These are phyloP conservation scores for Catostylus mosaicus DNA, from an alignment of 30 jellyfish, hydroid and myxozoan species.

Conservation along the genomic window DNA sequence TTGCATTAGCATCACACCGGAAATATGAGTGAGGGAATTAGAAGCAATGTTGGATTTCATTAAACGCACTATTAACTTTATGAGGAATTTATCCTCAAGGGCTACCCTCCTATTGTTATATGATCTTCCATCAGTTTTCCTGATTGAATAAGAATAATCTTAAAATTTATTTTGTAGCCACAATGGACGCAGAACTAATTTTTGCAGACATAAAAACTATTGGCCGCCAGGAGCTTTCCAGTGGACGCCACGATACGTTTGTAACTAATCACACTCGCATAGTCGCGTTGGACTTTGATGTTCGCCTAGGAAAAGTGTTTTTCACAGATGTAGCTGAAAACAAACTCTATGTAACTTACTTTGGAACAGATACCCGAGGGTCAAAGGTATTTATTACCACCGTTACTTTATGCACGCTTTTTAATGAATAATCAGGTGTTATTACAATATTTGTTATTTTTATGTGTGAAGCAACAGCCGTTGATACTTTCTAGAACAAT, in stretches of 20 bases:
- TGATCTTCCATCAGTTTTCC: too few species aligned
- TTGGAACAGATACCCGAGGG: not conserved
- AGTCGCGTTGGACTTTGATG: constrained; percentile 91
- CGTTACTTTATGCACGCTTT: not conserved
- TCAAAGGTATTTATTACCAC: constrained; percentile 44
- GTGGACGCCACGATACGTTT: constrained; percentile 54
- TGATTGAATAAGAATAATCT: too few species aligned
- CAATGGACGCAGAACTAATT: constrained; percentile 66
- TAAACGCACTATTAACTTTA: too few species aligned
- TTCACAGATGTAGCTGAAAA: constrained; percentile 93
- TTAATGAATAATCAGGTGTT: not conserved
- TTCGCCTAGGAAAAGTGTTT: constrained; percentile 68
- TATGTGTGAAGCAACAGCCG: too few species aligned
- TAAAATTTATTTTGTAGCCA: constrained; percentile 63
- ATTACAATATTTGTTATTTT: too few species aligned
- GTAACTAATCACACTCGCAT: constrained; percentile 80
- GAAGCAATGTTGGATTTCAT: too few species aligned
- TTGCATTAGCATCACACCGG: too few species aligned
- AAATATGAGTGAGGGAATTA: too few species aligned
- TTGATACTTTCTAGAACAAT: too few species aligned
- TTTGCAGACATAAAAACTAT: constrained; percentile 74
- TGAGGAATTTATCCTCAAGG: too few species aligned
- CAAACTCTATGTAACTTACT: constrained; percentile 61
- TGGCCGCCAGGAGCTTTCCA: constrained; percentile 55
- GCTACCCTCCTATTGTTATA: too few species aligned